A percentile compares a stretch with the other conserved stretches of the same genome.
Conservation (phyloP, 1,140 invertebrate species). For the Sweltsa coloradensis region DNA sequence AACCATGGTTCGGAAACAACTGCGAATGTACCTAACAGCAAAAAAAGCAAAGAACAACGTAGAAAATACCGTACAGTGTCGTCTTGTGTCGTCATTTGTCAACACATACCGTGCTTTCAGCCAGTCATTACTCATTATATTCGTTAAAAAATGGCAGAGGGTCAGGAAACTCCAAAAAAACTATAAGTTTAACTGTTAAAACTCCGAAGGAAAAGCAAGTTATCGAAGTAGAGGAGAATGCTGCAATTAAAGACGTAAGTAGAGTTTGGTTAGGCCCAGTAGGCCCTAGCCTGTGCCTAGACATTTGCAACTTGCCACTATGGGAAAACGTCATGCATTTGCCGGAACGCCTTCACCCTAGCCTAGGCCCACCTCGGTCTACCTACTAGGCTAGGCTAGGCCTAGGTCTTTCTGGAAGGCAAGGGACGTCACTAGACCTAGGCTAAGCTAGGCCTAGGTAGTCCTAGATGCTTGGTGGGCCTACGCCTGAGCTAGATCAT, state of each 20-base stretch:
- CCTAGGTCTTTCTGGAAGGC: background rate
- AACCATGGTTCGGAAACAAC: no score
- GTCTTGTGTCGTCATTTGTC: no score
- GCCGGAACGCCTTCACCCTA: background rate
- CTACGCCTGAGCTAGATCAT: no score
- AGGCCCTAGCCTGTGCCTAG: background rate
- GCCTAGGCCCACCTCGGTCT: background rate
- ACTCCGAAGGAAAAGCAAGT: conserved; percentile 90
- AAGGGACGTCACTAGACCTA: conserved; percentile 5
- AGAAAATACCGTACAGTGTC: no score
- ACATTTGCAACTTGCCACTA: background rate
- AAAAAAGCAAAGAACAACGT: no score
- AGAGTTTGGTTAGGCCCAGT: conserved; percentile 1
- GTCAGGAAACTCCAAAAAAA: conserved; percentile 34
- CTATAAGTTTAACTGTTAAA: conserved; percentile 89
- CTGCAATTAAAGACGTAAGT: conserved; percentile 82
- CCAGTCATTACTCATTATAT: no score
- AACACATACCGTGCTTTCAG: no score
- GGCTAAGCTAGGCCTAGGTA: no score
- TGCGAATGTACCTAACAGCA: no score
- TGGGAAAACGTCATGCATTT: background rate
- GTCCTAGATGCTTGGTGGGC: no score
- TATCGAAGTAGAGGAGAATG: conserved; percentile 74
- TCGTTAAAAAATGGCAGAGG: conserved; percentile 30
- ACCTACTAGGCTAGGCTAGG: background rate